Percentiles rank a stretch among this genome's conserved stretches.
These are phyloP conservation scores for Platycheirus albimanus DNA, from an alignment of 2,888 invertebrate genomes.

Conservation along the genomic window DNA sequence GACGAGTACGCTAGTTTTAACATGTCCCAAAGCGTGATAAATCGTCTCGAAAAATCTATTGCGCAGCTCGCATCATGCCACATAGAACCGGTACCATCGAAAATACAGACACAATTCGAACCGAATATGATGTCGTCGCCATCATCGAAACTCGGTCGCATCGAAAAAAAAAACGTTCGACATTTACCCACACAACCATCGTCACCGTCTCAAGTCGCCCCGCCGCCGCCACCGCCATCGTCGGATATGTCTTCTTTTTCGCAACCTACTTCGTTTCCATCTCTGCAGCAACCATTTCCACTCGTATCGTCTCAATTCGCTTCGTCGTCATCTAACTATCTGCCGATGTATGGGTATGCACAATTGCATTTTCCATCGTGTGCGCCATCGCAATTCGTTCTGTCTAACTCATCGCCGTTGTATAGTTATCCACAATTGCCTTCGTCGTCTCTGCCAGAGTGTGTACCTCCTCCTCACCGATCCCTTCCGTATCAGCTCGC, in stretches of 20 bases:
- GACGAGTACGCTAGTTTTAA: background rate
- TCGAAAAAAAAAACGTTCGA: background rate
- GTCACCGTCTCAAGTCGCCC: background rate
- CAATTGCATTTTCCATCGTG: background rate
- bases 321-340: background rate
- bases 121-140: background rate
- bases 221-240: too few relatives aligned
- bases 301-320: background rate
- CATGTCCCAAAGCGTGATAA: background rate
- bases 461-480: background rate
- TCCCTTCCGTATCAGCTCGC: background rate
- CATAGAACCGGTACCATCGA: background rate
- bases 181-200: background rate
- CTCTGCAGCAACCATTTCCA: too few relatives aligned
- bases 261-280: too few relatives aligned
- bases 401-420: background rate
- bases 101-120: background rate
- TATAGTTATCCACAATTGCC: background rate
- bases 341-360: background rate
- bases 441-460: background rate
- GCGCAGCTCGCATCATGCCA: background rate
- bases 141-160: background rate
- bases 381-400: background rate
- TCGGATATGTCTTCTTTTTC: too few relatives aligned
- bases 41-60: background rate